phyloP scores from a whole-genome alignment of 2,113 vertebrate genomes.

The Calonectris borealis region DNA sequence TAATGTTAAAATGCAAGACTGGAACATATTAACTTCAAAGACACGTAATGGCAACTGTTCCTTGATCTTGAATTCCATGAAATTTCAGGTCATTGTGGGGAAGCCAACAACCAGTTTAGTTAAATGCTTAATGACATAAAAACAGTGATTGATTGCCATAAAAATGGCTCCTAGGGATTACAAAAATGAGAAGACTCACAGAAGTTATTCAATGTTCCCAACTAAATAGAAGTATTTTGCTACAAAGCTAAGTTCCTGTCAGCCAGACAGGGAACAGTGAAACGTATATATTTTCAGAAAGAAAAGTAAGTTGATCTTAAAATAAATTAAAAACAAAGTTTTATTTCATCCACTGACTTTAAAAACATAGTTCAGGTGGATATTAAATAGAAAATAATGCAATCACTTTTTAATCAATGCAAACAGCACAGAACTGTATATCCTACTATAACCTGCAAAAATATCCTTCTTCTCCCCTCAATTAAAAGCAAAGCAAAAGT shows the following conservation, averaged over 20 bases:
- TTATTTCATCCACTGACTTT: background rate
- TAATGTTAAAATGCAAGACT: slow-evolving; percentile 46
- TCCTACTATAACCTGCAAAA: background rate
- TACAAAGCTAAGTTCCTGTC: background rate
- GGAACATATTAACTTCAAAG: slow-evolving; percentile 67
- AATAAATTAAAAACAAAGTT: background rate
- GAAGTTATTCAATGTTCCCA: background rate
- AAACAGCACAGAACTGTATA: background rate
- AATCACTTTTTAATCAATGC: background rate
- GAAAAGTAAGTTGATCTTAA: background rate
- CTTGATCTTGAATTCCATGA: slow-evolving; percentile 69
- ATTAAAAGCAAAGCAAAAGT: background rate
- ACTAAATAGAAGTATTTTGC: background rate
- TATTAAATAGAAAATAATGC: background rate
- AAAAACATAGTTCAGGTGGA: background rate
- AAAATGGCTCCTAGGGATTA: slow-evolving; percentile 45
- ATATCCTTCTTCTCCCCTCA: background rate
- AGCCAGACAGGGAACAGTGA: background rate
- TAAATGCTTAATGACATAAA: slow-evolving; percentile 56
- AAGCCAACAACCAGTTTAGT: slow-evolving; percentile 49
- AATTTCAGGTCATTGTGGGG: slow-evolving; percentile 58
- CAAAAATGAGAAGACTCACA: slow-evolving; percentile 1
- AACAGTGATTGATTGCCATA: slow-evolving; percentile 58
- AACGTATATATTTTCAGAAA: background rate
- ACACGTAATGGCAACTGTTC: slow-evolving; percentile 13